Base-by-base conservation (phyloP, 2,888 invertebrate genomes). In the Sinohyriopsis cumingii region DNA sequence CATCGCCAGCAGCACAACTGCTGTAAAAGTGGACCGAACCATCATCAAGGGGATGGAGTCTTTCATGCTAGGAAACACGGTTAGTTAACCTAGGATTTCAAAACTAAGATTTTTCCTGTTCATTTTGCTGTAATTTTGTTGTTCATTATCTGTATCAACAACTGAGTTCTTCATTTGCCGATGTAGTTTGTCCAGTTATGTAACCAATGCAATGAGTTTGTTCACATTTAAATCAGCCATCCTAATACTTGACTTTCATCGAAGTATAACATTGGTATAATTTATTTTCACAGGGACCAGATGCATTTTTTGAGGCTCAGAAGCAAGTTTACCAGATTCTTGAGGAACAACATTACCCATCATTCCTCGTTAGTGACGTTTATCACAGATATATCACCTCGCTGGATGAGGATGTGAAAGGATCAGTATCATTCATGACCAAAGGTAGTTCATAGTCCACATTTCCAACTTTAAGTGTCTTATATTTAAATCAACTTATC, bases 321-420 rank as follows among this genome's bases (percentile, higher is more conserved):
- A 93, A 94, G 25, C 93, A 93, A 74, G 94, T 96, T 15, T 92
- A 95, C 19, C 93, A 94, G 84, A 93, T 94, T 0, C 92, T 97
- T 72, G 95, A 96, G 88, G 95, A 95, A 79, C 95, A 96, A 89
- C 95, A 96, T 89, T 97, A 96, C 90, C 94, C 95, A 67, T 94
- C 96, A 3, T 97, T 97, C 89, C 92, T 97, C 68, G 93, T 96
- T 71, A 96, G 96, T 86, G 95, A 95, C 77, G 94, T 95, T 83
- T 96, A 96, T 88, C 94, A 94, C 78, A 93, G 93, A 71, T 87
- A 84, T 69, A 79, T 86, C 28, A 76, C 77, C 9, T 71, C 71
- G 6, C 68, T 79, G 28, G 83, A 85, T 56, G 78, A 80, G 20
- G 76, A 72, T 3, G 69, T 59, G 56, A 69, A 64, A 60, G 76